phyloP scores from a whole-genome alignment of 92 coral and sea anemone species.

The Actinernus sp. region DNA sequence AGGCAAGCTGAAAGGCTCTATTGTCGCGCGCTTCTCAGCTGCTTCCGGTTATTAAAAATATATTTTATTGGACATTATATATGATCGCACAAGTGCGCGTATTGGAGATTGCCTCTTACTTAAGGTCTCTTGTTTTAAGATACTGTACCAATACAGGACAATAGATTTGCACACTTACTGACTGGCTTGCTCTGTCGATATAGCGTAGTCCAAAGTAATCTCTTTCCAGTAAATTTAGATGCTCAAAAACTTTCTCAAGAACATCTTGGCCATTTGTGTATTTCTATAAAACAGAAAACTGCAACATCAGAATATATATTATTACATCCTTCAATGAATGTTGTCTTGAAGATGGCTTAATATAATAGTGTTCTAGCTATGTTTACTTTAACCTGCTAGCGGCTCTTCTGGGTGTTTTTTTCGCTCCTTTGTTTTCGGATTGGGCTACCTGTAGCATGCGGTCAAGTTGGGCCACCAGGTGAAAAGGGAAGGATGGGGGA shows the following conservation, averaged over 20 bases:
- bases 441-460: neutral
- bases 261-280: conserved; percentile 88
- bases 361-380: neutral
- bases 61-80: too few relatives aligned
- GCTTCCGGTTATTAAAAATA: too few relatives aligned
- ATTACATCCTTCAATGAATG: neutral
- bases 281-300: conserved; percentile 45
- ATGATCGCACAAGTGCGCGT: too few relatives aligned
- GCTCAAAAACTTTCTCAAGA: conserved; percentile 81
- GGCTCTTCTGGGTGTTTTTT: too few relatives aligned
- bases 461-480: neutral
- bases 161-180: conserved; percentile 73
- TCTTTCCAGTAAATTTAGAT: conserved; percentile 80
- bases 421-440: too few relatives aligned
- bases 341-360: neutral
- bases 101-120: too few relatives aligned
- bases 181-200: conserved; percentile 82
- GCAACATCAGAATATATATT: neutral
- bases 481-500: neutral
- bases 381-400: neutral
- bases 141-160: too few relatives aligned
- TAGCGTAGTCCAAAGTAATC: conserved; percentile 98
- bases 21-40: too few relatives aligned
- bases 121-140: too few relatives aligned
- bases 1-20: too few relatives aligned